A percentile compares a stretch with the other conserved stretches of the same genome.
These are phyloP conservation scores for Agonopterix subpropinquella DNA, from an alignment of 2,888 invertebrate genomes.

Conservation along the genomic window DNA sequence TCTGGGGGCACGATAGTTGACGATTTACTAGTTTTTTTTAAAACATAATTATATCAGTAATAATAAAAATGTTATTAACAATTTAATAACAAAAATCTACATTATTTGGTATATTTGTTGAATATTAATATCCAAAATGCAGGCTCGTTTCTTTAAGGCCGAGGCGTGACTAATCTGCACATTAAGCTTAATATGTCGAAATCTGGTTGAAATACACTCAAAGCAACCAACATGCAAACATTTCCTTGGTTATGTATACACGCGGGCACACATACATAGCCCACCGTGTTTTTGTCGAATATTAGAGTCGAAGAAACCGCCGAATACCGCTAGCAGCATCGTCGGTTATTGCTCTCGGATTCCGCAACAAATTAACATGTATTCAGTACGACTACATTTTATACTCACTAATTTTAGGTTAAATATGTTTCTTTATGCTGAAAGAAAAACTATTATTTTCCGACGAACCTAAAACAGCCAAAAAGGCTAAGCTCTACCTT, in stretches of 20 bases:
- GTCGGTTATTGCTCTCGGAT: slow-evolving; percentile 74
- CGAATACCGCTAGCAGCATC: slow-evolving; percentile 68
- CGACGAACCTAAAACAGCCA: no score
- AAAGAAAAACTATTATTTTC: not conserved
- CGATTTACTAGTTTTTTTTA: no score
- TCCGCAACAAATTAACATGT: slow-evolving; percentile 76
- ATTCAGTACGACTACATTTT: slow-evolving; percentile 71
- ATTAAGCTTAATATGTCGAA: slow-evolving; percentile 59
- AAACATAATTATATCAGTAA: no score
- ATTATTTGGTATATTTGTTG: not conserved
- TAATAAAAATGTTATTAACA: no score
- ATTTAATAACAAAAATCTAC: not conserved
- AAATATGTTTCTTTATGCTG: slow-evolving; percentile 36
- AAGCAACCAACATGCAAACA: slow-evolving; percentile 38
- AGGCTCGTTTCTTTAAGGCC: slow-evolving; percentile 38
- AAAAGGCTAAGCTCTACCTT: no score
- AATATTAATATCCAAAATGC: slow-evolving; percentile 16
- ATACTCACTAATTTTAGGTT: slow-evolving; percentile 61
- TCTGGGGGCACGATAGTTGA: no score
- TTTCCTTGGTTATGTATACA: slow-evolving; percentile 35
- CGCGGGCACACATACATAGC: slow-evolving; percentile 10
- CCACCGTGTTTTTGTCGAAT: slow-evolving; percentile 59
- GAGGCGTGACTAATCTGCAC: slow-evolving; percentile 54
- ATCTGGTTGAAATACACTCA: slow-evolving; percentile 51
- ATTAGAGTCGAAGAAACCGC: slow-evolving; percentile 67